phyloP scores from a whole-genome alignment of 2,797 vertebrate genomes.

The Pterois miles region DNA sequence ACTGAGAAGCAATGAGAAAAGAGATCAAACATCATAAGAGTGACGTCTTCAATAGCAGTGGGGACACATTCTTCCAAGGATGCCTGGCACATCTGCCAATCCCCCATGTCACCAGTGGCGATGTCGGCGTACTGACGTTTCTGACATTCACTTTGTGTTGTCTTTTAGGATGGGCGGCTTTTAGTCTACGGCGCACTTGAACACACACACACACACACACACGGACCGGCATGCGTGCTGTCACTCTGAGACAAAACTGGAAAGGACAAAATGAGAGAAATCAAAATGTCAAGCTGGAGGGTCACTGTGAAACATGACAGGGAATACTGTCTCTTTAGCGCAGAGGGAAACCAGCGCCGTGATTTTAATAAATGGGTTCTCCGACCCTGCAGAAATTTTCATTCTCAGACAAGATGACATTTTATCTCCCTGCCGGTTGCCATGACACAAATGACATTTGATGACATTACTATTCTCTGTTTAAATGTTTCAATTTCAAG shows the following conservation, averaged over 20 bases:
- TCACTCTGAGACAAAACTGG: constrained; percentile 45
- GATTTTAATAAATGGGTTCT: constrained; percentile 69
- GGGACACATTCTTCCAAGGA: constrained; percentile 9
- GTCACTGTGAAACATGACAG: constrained; percentile 65
- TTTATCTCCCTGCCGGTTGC: constrained; percentile 59
- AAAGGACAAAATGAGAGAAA: constrained; percentile 68
- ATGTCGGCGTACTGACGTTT: constrained; percentile 22
- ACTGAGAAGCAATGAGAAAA: background rate
- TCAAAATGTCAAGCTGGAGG: constrained; percentile 69
- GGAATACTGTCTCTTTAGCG: constrained; percentile 54
- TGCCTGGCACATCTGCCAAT: constrained; percentile 22
- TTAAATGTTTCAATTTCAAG: constrained; percentile 67
- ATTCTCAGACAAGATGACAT: constrained; percentile 67
- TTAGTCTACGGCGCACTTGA: constrained; percentile 14
- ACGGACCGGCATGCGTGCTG: background rate
- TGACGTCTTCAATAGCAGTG: background rate
- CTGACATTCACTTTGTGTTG: constrained; percentile 42
- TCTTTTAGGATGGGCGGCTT: constrained; percentile 33
- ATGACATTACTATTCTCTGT: constrained; percentile 61
- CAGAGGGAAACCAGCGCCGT: background rate
- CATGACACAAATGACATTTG: constrained; percentile 65
- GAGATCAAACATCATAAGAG: constrained; percentile 18
- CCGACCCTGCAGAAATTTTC: constrained; percentile 61
- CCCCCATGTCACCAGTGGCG: constrained; percentile 21
- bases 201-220: background rate